Evolutionary conservation across 2,888 invertebrate species (phyloP), one percentile per base, ranked within the genome.

Genomic region (Leucophora obtusa): DNA sequence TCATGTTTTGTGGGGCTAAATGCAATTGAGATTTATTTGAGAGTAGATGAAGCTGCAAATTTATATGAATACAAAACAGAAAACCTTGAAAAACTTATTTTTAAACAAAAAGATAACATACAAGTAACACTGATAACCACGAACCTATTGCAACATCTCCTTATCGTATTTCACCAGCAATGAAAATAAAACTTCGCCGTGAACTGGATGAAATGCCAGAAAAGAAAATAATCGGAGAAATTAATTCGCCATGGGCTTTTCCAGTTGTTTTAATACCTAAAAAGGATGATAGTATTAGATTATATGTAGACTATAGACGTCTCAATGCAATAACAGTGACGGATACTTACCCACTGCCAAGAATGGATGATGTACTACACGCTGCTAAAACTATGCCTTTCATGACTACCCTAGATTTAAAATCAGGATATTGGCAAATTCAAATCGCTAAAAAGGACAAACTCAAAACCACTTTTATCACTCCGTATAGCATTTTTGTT

Each of bases 401-500:
- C 50, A 63, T 63, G 50, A n/a, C 62, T 1, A 50, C 65, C 8
- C 14, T 54, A 53, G 54, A 66, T 7, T 21, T 53, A 33, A 53
- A 18, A 35, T 53, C 65, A 18, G 65, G 53, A 1, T 65, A 65
- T 17, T 65, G 65, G 53, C 65, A 65, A 11, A 65, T 65, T 14
- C 15, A 53, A 18, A n/a, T 65, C 1, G 38, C 65, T 9, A 15
- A 50, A 2, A 63, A 51, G 6, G 63, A 63, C 43, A 62, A 24
- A 47, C 1, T 8, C 0, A 62, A 62, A 24, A 88, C 88, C 0
- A 83, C 84, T 0, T 88, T 89, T 62, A 83, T 86, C 1, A 86
- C 87, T 0, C 87, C 86, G 2, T 87, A 87, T 68, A 87, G 87
- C 2, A 83, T n/a, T n/a, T n/a, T n/a, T n/a, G n/a, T n/a, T n/a